These are phyloP conservation scores for Caenorhabditis zanzibari DNA, from an alignment of 2,888 invertebrate species.

Conservation along the genomic window DNA sequence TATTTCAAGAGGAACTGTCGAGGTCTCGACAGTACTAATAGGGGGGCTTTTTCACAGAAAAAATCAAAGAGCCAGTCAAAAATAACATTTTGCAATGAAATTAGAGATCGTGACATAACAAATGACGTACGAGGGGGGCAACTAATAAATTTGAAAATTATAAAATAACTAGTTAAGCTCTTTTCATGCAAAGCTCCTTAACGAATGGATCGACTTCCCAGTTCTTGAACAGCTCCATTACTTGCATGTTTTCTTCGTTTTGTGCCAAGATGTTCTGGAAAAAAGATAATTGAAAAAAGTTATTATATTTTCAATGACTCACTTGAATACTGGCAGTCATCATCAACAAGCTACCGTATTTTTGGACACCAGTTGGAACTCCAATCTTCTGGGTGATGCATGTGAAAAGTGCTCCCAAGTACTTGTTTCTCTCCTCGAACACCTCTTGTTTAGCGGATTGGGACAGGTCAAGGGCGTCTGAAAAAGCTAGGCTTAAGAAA, in stretches of 20 bases:
- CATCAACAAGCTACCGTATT: slow-evolving; percentile 77
- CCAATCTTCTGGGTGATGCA: slow-evolving; percentile 76
- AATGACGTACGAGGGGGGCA: slow-evolving; percentile 3
- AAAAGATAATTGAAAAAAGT: neutral
- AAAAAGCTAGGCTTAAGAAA: too few species aligned
- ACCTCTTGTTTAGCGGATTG: slow-evolving; percentile 78
- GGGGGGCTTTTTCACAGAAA: slow-evolving; percentile 54
- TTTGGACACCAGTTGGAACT: slow-evolving; percentile 74
- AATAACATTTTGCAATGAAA: slow-evolving; percentile 45
- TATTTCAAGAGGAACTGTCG: slow-evolving; percentile 28
- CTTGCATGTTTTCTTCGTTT: slow-evolving; percentile 83
- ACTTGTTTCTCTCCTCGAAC: slow-evolving; percentile 80
- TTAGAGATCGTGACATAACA: slow-evolving; percentile 43
- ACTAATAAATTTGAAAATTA: neutral
- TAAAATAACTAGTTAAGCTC: slow-evolving; percentile 34
- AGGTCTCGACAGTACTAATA: neutral
- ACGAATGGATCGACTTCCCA: slow-evolving; percentile 80
- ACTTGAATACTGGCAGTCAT: slow-evolving; percentile 80
- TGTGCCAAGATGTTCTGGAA: slow-evolving; percentile 82
- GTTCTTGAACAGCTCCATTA: slow-evolving; percentile 82
- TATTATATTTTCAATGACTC: neutral
- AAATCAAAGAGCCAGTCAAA: slow-evolving; percentile 18
- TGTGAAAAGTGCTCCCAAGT: slow-evolving; percentile 80
- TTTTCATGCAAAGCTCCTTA: slow-evolving; percentile 74
- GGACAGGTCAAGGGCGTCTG: slow-evolving; percentile 81